Evolutionary conservation across 2,888 invertebrate genomes (phyloP).

Genomic region (Harpagoxenus sublaevis): DNA sequence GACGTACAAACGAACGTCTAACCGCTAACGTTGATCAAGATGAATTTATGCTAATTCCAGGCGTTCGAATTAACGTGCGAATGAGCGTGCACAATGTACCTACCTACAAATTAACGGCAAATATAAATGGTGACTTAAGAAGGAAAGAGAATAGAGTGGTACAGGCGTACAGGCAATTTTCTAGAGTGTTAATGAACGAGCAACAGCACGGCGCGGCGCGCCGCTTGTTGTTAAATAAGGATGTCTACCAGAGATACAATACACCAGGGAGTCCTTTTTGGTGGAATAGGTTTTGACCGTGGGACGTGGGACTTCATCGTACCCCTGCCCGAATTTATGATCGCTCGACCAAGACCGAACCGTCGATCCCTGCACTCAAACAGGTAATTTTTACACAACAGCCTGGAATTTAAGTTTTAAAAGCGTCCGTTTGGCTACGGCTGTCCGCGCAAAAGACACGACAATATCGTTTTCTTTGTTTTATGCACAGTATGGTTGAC

Average conservation of each 20-base stretch:
- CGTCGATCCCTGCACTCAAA: constrained; percentile 30
- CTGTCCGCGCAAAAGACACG: neutral
- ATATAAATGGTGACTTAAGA: neutral
- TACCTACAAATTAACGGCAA: constrained; percentile 9
- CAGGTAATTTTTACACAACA: constrained; percentile 73
- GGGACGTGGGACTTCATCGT: constrained; percentile 50
- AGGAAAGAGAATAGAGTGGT: neutral
- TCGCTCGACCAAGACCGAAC: constrained; percentile 37
- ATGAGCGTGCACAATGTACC: neutral
- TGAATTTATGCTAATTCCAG: constrained; percentile 37
- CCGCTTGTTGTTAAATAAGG: constrained; percentile 20
- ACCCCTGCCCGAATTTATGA: constrained; percentile 54
- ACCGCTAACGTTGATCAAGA: constrained; percentile 25
- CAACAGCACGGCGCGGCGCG: neutral
- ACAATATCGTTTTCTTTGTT: neutral
- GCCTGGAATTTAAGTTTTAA: neutral
- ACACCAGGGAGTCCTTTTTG: neutral
- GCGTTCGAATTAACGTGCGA: constrained; percentile 31
- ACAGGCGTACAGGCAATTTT: neutral
- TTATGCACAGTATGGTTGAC: too few relatives aligned
- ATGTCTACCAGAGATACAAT: neutral
- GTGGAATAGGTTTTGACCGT: constrained; percentile 26
- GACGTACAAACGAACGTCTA: neutral
- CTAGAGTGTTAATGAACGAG: constrained; percentile 12
- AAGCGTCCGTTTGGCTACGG: neutral